Percentiles rank a stretch among this genome's conserved stretches.
Conservation (phyloP, 2,888 invertebrate species). For the Ichneumon xanthorius region DNA sequence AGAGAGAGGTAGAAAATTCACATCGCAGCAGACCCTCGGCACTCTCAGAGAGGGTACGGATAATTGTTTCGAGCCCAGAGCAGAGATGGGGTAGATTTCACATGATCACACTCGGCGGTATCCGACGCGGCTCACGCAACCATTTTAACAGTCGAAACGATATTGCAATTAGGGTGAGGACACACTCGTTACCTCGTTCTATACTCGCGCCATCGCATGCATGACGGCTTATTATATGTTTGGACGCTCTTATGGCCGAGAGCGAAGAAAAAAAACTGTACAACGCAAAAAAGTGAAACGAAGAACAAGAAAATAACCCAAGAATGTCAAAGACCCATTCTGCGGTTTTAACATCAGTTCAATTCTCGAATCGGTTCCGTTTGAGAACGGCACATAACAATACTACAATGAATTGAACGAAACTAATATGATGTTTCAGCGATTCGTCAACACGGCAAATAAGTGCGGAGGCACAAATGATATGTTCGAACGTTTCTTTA, state of each 20-base stretch:
- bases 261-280: conserved; percentile 2
- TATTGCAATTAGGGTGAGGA: conserved; percentile 45
- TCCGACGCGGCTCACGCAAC: conserved; percentile 46
- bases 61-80: conserved; percentile 65
- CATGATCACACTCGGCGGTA: conserved; percentile 68
- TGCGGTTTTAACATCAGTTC: conserved; percentile 5
- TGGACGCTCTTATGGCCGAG: neutral
- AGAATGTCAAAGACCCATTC: neutral
- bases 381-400: neutral
- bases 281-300: neutral
- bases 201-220: conserved; percentile 14
- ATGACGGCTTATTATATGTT: conserved; percentile 21
- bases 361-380: neutral
- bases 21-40: conserved; percentile 14
- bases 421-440: neutral
- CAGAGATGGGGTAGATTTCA: conserved; percentile 75
- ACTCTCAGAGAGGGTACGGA: conserved; percentile 31
- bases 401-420: neutral
- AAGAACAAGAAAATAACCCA: neutral
- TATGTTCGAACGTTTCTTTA: neutral
- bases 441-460: conserved; percentile 4
- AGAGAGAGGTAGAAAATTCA: conserved; percentile 18
- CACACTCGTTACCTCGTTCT: conserved; percentile 50
- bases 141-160: conserved; percentile 38
- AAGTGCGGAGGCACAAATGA: conserved; percentile 3